Conservation (phyloP, 2,888 invertebrate species). For the Spodoptera exigua region DNA sequence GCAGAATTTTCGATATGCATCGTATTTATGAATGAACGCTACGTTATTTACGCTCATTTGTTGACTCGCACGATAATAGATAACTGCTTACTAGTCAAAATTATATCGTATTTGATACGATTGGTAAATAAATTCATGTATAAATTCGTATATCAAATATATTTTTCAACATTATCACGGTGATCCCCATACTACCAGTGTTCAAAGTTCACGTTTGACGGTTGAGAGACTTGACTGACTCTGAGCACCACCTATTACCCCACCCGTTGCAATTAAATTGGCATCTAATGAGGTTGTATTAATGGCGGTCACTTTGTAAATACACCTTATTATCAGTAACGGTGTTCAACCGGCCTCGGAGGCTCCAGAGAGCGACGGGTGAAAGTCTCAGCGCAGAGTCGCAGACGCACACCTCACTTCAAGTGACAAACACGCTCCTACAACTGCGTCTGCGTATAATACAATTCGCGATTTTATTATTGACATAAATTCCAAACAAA, state of each 20-base stretch:
- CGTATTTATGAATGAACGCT: conserved; percentile 43
- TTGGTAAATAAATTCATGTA: conserved; percentile 52
- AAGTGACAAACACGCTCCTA: conserved; percentile 75
- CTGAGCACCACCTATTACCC: conserved; percentile 15
- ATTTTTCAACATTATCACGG: conserved; percentile 36
- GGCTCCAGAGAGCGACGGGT: conserved; percentile 77
- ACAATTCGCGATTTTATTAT: conserved; percentile 67
- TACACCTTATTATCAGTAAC: conserved; percentile 82
- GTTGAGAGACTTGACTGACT: conserved; percentile 46
- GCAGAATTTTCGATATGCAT: conserved; percentile 8
- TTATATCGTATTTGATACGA: conserved; percentile 49
- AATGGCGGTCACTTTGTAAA: conserved; percentile 70
- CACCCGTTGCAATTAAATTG: conserved; percentile 41
- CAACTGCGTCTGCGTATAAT: conserved; percentile 51
- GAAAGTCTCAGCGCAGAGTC: conserved; percentile 81
- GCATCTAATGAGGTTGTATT: conserved; percentile 51
- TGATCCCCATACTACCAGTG: neutral
- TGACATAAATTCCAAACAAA: conserved; percentile 75
- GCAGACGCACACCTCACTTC: conserved; percentile 79
- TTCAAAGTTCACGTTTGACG: neutral
- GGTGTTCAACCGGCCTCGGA: conserved; percentile 81
- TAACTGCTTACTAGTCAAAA: conserved; percentile 23
- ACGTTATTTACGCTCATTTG: conserved; percentile 48
- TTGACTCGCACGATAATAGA: conserved; percentile 36
- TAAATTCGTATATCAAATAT: conserved; percentile 43